Evolutionary conservation across 1,140 invertebrate genomes (phyloP), one percentile per base, ranked within the genome.

Genomic region (Drosophila melanica): DNA sequence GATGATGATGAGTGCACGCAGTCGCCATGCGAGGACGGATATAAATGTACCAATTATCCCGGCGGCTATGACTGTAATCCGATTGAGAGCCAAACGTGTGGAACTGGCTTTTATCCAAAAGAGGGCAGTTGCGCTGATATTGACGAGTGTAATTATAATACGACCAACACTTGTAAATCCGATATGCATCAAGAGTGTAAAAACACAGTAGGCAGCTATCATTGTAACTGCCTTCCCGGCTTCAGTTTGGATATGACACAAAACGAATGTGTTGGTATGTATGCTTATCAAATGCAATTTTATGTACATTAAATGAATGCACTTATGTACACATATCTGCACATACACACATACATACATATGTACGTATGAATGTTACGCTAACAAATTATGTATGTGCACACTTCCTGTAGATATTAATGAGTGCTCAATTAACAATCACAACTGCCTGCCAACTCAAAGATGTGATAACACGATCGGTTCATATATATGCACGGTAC

Each of bases 401-500:
- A 45, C 27, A 33, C 41, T 71, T 66, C 68, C 53, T 90, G 11
- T 77, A 95, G 94, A 95, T 90, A 92, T 95, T 71, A 95, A 93
- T 92, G 95, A 94, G 85, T 95, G 93, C 90, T 95, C 93, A 30
- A 92, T 93, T 8, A 92, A 93, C 67, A 92, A 92, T 41, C 93
- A 93, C 87, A 93, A 93, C 77, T 95, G 93, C 81, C 90, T 94
- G 0, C 90, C 94, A 4, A 94, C 94, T 5, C 97, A 98, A 90
- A 92, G 97, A 33, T 98, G 97, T 90, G 97, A 98, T 90, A 98
- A 98, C 86, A 98, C 96, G 0, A 93, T 97, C 18, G 97, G 97
- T 2, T 97, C 97, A 9, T 98, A 94, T 90, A 93, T 95, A 12
- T 98, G 98, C 90, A 95, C 97, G 12, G 81, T 86, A 8, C 16